Percentiles rank a stretch among this genome's conserved stretches.
Evolutionary conservation across 2,797 vertebrate species (phyloP).

Genomic region (Yasuhikotakia modesta): DNA sequence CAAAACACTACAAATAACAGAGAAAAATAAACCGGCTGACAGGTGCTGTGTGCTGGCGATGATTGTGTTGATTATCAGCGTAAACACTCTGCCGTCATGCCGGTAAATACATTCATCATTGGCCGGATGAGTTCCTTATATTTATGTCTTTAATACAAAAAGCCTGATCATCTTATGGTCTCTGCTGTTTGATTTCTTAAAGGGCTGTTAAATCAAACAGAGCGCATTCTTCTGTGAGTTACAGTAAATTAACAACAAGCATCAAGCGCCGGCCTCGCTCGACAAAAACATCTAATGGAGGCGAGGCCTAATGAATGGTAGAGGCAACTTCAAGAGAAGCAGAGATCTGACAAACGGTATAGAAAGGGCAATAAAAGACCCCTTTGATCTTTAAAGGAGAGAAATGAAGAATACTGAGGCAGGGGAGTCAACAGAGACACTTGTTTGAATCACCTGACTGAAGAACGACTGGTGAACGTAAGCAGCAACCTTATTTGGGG

Average conservation of each 20-base stretch:
- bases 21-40: slow-evolving; percentile 31
- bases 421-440: no score
- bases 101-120: slow-evolving; percentile 66
- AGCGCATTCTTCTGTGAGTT: slow-evolving; percentile 71
- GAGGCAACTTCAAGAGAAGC: slow-evolving; percentile 65
- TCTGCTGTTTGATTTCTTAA: slow-evolving; percentile 68
- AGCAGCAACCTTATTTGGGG: slow-evolving; percentile 29
- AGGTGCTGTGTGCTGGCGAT: slow-evolving; percentile 47
- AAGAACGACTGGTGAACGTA: slow-evolving; percentile 28
- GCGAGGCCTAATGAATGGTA: slow-evolving; percentile 66
- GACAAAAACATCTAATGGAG: slow-evolving; percentile 42
- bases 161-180: slow-evolving; percentile 75
- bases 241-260: slow-evolving; percentile 71
- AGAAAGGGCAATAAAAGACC: slow-evolving; percentile 61
- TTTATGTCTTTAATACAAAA: slow-evolving; percentile 79
- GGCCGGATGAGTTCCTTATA: slow-evolving; percentile 62
- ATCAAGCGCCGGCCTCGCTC: slow-evolving; percentile 22
- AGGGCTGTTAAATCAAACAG: slow-evolving; percentile 72
- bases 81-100: slow-evolving; percentile 59
- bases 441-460: slow-evolving; percentile 47
- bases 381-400: slow-evolving; percentile 48
- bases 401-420: slow-evolving; percentile 29
- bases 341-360: slow-evolving; percentile 53
- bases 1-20: slow-evolving; percentile 54
- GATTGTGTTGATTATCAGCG: slow-evolving; percentile 66